Evolutionary conservation across 1,140 invertebrate species (phyloP).

Genomic region (Lepidostoma basale): DNA sequence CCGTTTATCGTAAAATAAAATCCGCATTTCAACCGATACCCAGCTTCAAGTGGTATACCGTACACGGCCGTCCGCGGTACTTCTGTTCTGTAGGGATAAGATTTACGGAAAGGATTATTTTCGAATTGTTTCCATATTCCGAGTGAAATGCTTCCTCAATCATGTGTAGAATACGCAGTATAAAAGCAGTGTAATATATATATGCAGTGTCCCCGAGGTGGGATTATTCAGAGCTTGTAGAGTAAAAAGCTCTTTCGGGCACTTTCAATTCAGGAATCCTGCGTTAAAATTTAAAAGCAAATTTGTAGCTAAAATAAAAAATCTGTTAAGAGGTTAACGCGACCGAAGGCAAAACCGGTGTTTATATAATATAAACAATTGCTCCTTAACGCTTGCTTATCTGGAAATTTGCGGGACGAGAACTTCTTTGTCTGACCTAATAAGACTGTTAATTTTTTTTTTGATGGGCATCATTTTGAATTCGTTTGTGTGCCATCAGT

Average conservation of each 20-base stretch:
- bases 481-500: too few relatives aligned
- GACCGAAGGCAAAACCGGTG: too few relatives aligned
- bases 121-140: conserved; percentile 16
- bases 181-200: conserved; percentile 6
- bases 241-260: not conserved
- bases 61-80: not conserved
- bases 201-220: not conserved
- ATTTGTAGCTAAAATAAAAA: too few relatives aligned
- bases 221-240: not conserved
- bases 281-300: conserved; percentile 7
- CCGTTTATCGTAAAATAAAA: conserved; percentile 16
- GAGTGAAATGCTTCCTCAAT: conserved; percentile 9
- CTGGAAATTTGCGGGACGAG: too few relatives aligned
- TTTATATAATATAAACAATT: too few relatives aligned
- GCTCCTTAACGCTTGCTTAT: too few relatives aligned
- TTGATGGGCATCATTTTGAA: too few relatives aligned
- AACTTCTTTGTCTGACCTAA: too few relatives aligned
- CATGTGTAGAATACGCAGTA: conserved; percentile 6
- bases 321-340: too few relatives aligned
- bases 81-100: not conserved
- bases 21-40: not conserved
- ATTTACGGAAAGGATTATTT: not conserved
- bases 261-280: not conserved
- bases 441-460: too few relatives aligned
- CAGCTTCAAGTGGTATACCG: not conserved